Percentiles rank a stretch among this genome's conserved stretches.
Conservation (phyloP, 2,113 vertebrate genomes). For the Varanus komodoensis region DNA sequence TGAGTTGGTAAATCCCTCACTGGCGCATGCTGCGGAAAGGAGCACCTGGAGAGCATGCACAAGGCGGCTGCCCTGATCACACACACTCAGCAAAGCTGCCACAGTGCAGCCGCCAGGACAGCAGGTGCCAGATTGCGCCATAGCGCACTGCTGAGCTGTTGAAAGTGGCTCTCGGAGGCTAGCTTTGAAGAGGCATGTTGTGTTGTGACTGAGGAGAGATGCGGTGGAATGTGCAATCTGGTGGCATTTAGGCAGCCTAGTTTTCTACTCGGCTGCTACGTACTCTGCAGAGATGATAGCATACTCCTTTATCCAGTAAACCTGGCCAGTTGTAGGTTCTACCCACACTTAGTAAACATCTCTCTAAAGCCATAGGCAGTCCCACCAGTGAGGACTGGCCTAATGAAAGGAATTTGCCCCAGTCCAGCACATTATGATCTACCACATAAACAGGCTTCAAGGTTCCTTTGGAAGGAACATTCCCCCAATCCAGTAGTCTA, state of each 20-base stretch:
- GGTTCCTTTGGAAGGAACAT: not conserved
- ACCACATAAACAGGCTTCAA: too few species aligned
- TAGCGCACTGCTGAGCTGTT: not conserved
- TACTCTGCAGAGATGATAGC: not conserved
- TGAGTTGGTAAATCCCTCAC: not conserved
- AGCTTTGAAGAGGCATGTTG: not conserved
- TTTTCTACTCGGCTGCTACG: not conserved
- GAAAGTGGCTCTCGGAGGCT: not conserved
- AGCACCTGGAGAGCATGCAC: not conserved
- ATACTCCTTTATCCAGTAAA: not conserved
- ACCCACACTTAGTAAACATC: too few species aligned
- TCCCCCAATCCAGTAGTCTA: not conserved
- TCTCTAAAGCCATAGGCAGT: not conserved
- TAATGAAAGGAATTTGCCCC: not conserved
- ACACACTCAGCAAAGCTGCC: not conserved
- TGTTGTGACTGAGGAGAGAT: not conserved
- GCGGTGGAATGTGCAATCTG: fast-evolving
- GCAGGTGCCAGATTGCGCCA: not conserved
- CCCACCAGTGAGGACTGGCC: not conserved
- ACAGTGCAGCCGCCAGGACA: not conserved
- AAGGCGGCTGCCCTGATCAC: not conserved
- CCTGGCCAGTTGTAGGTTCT: not conserved
- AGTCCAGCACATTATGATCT: not conserved
- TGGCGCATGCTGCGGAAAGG: not conserved
- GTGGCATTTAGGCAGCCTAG: not conserved